Percentiles rank a stretch among this genome's conserved stretches.
Conservation (phyloP, 2,888 invertebrate genomes). For the Nasonovia ribisnigri region DNA sequence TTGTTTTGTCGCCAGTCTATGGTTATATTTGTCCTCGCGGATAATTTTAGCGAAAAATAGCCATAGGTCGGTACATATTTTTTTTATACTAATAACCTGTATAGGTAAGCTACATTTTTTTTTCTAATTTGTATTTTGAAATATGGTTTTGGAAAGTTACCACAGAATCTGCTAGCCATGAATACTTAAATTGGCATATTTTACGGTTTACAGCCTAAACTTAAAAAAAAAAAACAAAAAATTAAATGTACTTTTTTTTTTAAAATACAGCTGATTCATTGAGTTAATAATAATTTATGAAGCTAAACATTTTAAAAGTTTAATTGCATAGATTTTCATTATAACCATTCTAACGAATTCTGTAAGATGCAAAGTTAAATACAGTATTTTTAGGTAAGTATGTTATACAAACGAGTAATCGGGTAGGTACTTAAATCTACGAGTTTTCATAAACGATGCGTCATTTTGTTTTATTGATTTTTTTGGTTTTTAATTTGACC, state of each 20-base stretch:
- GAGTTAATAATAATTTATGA: not conserved
- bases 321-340: not conserved
- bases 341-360: not conserved
- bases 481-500: not conserved
- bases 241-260: not conserved
- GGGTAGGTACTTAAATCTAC: not conserved
- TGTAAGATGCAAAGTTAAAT: not conserved
- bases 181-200: not conserved
- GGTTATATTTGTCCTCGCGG: not conserved
- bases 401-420: not conserved
- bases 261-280: not conserved
- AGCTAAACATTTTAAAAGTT: not conserved
- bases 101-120: not conserved
- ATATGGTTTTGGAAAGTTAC: not conserved
- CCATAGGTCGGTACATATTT: not conserved
- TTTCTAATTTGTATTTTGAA: not conserved
- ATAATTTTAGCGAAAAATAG: not conserved
- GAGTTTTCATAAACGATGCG: not conserved
- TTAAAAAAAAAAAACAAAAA: not conserved
- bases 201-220: not conserved
- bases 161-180: not conserved
- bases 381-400: not conserved
- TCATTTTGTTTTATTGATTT: constrained; percentile 35
- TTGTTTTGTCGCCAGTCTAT: not conserved
- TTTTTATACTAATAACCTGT: not conserved